Evolutionary conservation across 92 coral and sea anemone species (phyloP).

Genomic region (Siderastrea siderea): DNA sequence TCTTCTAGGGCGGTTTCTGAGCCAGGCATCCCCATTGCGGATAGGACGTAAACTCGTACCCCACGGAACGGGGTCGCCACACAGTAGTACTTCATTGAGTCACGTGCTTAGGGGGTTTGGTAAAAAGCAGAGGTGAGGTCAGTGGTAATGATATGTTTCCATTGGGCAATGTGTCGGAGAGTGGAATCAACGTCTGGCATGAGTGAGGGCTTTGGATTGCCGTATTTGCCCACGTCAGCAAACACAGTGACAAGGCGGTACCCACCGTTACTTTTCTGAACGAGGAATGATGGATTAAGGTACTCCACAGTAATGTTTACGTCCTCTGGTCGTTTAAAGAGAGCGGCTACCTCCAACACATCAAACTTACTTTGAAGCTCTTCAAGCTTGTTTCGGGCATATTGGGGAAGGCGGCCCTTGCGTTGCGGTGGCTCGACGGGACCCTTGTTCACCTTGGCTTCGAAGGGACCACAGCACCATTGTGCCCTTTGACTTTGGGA

Average conservation of each 20-base stretch:
- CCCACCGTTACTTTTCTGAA: slow-evolving; percentile 53
- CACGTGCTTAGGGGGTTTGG: slow-evolving; percentile 49
- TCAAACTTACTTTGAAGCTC: slow-evolving; percentile 63
- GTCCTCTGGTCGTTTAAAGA: slow-evolving; percentile 45
- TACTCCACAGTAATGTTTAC: slow-evolving; percentile 33
- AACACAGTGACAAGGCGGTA: slow-evolving; percentile 71
- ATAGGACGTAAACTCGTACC: slow-evolving; percentile 45
- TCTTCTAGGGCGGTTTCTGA: slow-evolving; percentile 61
- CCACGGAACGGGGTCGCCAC: slow-evolving; percentile 58
- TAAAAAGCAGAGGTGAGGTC: slow-evolving; percentile 62
- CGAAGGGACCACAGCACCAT: not conserved
- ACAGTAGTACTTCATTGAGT: slow-evolving; percentile 57
- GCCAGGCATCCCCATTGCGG: slow-evolving; percentile 67
- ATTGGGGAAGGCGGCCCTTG: slow-evolving; percentile 56
- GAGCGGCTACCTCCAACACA: not conserved
- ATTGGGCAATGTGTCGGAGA: slow-evolving; percentile 54
- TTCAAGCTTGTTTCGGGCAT: slow-evolving; percentile 46
- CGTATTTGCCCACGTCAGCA: slow-evolving; percentile 66
- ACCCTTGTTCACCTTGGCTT: no score
- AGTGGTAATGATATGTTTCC: slow-evolving; percentile 55
- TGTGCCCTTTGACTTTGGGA: slow-evolving; percentile 18
- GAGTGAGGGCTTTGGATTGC: slow-evolving; percentile 71
- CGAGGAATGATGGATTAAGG: slow-evolving; percentile 71
- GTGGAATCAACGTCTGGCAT: slow-evolving; percentile 68
- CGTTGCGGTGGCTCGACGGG: no score